Conservation (phyloP, 2,113 vertebrate genomes). For the Charadrius vociferus region DNA sequence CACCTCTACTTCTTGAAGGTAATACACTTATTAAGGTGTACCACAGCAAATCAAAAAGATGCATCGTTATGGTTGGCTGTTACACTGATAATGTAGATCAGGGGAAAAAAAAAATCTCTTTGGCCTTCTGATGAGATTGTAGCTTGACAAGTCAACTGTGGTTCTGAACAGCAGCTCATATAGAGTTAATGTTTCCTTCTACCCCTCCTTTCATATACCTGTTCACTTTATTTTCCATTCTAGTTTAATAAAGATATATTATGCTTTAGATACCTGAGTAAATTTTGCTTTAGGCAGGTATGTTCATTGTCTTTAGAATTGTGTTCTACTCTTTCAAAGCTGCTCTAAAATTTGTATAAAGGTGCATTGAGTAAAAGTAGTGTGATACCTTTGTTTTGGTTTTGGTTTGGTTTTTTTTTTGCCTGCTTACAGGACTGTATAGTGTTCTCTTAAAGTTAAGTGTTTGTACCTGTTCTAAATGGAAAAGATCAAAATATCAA, state of each 20-base stretch:
- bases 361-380: background rate
- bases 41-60: background rate
- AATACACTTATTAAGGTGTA: background rate
- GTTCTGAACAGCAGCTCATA: background rate
- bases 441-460: background rate
- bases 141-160: background rate
- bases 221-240: background rate
- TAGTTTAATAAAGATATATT: background rate
- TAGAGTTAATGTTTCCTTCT: background rate
- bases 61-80: background rate
- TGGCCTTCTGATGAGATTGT: background rate
- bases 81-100: background rate
- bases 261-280: background rate
- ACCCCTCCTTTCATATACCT: background rate
- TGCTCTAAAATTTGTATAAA: background rate
- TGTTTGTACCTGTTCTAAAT: background rate
- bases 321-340: background rate
- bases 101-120: background rate
- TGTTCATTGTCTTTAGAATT: background rate
- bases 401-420: background rate
- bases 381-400: background rate
- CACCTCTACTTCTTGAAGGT: background rate
- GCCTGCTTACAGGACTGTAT: background rate
- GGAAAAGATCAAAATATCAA: background rate
- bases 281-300: background rate